phyloP scores from a whole-genome alignment of 2,797 vertebrate genomes.

The Orestias chungarensis region DNA sequence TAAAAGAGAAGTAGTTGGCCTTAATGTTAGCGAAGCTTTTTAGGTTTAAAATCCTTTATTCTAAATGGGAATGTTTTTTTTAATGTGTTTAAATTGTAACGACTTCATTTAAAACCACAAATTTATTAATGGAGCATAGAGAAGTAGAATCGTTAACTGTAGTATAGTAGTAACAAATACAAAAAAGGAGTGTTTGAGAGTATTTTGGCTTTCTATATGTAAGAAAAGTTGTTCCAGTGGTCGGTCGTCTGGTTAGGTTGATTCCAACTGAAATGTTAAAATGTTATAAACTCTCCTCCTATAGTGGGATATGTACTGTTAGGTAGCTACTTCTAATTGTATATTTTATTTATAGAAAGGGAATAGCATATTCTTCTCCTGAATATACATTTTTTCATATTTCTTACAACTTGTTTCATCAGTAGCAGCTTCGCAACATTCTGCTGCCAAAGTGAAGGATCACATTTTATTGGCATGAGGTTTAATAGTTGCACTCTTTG shows the following conservation, averaged over 20 bases:
- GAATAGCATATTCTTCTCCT: background rate
- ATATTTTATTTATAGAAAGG: background rate
- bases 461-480: background rate
- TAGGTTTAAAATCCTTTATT: background rate
- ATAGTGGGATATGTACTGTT: background rate
- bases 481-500: constrained; percentile 25
- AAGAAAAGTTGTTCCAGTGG: background rate
- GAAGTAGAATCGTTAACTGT: background rate
- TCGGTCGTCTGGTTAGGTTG: background rate
- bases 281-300: background rate
- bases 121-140: background rate
- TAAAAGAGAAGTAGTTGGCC: background rate
- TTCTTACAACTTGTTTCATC: background rate
- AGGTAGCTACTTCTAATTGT: background rate
- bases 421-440: background rate
- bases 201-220: background rate
- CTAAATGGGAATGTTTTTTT: background rate
- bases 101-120: background rate
- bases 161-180: background rate
- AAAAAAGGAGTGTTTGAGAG: background rate
- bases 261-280: background rate
- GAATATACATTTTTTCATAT: background rate
- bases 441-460: background rate
- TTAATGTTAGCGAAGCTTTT: background rate
- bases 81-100: background rate